phyloP scores from a whole-genome alignment of 2,797 vertebrate genomes.

The Myripristis jacobus region DNA sequence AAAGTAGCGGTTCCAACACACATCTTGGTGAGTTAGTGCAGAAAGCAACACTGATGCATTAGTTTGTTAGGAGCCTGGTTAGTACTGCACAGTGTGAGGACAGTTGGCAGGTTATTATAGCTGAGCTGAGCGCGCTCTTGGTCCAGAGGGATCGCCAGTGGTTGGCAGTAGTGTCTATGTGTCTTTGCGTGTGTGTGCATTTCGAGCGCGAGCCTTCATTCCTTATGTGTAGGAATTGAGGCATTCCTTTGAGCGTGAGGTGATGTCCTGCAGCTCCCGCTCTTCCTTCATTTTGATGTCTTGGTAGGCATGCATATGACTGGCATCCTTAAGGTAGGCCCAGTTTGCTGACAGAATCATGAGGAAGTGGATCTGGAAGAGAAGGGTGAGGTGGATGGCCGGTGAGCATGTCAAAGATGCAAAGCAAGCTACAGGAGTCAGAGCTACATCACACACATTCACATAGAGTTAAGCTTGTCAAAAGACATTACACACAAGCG shows the following conservation, averaged over 20 bases:
- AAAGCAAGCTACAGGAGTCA: constrained; percentile 92
- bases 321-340: constrained; percentile 99
- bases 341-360: constrained; percentile 99
- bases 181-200: constrained; percentile 27
- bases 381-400: constrained; percentile 98
- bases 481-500: constrained; percentile 30
- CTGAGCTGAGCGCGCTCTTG: constrained; percentile 86
- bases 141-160: constrained; percentile 80
- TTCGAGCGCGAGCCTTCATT: constrained; percentile 39
- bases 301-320: constrained; percentile 99
- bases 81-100: constrained; percentile 85
- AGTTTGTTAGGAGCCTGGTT: constrained; percentile 90
- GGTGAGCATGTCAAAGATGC: constrained; percentile 95
- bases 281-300: constrained; percentile 99
- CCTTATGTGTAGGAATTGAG: constrained; percentile 99
- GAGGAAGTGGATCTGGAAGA: constrained; percentile 99
- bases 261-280: constrained; percentile 99
- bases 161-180: constrained; percentile 52
- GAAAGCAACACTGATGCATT: constrained; percentile 86
- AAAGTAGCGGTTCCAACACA: constrained; percentile 73
- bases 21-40: constrained; percentile 84
- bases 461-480: constrained; percentile 64
- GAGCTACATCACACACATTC: constrained; percentile 81
- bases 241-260: constrained; percentile 98
- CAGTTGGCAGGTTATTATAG: constrained; percentile 87